Evolutionary conservation across 2,888 invertebrate species (phyloP), one percentile per base, ranked within the genome.

Genomic region (Stratiomys singularior): DNA sequence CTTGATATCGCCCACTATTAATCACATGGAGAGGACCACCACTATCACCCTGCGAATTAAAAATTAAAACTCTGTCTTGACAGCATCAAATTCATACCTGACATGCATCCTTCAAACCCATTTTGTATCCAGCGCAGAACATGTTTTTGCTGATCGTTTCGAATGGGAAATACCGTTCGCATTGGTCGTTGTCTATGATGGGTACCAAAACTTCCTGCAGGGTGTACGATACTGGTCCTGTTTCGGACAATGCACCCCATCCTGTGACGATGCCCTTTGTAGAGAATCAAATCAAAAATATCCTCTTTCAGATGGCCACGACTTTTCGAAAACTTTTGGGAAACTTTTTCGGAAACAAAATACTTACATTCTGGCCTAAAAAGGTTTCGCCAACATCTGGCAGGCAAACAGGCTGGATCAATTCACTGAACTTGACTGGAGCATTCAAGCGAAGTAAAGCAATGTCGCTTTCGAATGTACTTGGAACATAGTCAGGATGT

Each of bases 381-480:
- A 85, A 87, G 18, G 86, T 85, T 78, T 85, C 84, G 1, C 84
- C 85, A 0, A 84, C 83, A 3, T 89, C 88, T 0, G 96, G 93
- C 82, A 96, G 87, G 83, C 96, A 96, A 1, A 93, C 95, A 0
- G 96, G 96, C 76, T 92, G 89, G 78, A 95, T 86, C 2, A 90
- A 83, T 37, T 89, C 90, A 58, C 88, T 88, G 78, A 92, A 88
- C 66, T 88, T 85, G 1, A 93, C 89, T 78, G 89, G 88, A 76
- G 90, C 87, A 78, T 91, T 90, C 79, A 96, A 85, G 83, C 90
- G 91, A 7, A 96, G 84, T 46, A 96, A 86, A 0, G 95, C 95
- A 78, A 96, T 94, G 82, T 96, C 96, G 83, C 95, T 95, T 79
- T 96, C 93, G 83, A 93, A 96, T 79, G 91, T 93, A 13, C 90